Conservation (phyloP, 1,140 invertebrate genomes). For the Lysiphlebus fabarum region DNA sequence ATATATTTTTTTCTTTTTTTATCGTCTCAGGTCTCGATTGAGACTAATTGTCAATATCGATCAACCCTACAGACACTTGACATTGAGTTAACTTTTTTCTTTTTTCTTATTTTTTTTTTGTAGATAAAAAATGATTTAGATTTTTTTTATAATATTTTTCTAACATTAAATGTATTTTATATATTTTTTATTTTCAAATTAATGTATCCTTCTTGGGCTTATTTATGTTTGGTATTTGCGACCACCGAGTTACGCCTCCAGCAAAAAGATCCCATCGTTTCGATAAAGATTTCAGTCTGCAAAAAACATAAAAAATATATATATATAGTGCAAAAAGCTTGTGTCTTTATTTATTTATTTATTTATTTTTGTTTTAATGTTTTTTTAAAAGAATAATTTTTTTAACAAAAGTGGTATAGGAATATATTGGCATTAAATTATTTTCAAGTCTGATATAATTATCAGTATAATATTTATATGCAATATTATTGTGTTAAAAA, state of each 20-base stretch:
- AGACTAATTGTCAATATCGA: constrained; percentile 16
- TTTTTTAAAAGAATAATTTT: no score
- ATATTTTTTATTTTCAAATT: constrained; percentile 4
- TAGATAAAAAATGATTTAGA: no score
- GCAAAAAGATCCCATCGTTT: constrained; percentile 15
- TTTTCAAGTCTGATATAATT: no score
- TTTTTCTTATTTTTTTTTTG: background rate
- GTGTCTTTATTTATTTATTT: no score
- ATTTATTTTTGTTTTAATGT: no score
- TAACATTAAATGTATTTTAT: background rate
- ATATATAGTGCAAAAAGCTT: constrained; percentile 11
- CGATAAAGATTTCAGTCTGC: constrained; percentile 16
- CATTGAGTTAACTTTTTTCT: background rate
- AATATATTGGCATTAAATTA: no score
- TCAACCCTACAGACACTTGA: background rate
- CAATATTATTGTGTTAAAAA: no score
- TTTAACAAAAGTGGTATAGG: no score
- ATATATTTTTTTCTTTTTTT: no score
- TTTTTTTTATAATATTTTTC: no score
- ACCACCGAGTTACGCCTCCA: constrained; percentile 19
- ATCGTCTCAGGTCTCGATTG: constrained; percentile 1
- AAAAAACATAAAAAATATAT: background rate
- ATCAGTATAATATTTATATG: no score
- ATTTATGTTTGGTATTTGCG: constrained; percentile 7
- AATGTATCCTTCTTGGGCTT: constrained; percentile 1